Conservation (phyloP, 2,888 invertebrate genomes). For the Peribatodes rhomboidaria region DNA sequence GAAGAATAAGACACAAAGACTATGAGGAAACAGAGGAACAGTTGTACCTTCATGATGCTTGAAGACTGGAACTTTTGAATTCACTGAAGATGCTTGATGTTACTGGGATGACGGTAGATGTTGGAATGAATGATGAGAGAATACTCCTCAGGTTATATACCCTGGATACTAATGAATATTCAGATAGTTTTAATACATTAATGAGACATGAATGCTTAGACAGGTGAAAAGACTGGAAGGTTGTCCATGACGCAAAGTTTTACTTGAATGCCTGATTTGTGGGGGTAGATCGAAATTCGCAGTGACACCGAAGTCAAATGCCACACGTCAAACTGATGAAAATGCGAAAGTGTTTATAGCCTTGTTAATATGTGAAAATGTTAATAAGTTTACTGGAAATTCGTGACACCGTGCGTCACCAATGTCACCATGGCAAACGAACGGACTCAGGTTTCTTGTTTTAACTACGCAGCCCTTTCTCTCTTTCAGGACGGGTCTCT, state of each 20-base stretch:
- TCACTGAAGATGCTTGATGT: conserved; percentile 8
- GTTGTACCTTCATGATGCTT: conserved; percentile 37
- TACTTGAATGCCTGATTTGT: neutral
- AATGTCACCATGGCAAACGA: no score
- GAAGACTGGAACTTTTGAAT: no score
- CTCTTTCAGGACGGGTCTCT: no score
- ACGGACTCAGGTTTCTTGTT: no score
- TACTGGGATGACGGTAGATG: conserved; percentile 22
- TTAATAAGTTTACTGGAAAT: no score
- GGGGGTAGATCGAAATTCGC: neutral
- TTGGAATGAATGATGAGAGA: conserved; percentile 28
- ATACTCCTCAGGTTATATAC: conserved; percentile 35
- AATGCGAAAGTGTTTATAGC: no score
- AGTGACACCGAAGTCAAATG: neutral
- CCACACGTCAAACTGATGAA: no score
- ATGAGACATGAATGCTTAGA: conserved; percentile 36
- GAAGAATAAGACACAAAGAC: conserved; percentile 13
- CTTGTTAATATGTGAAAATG: no score
- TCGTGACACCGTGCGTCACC: no score
- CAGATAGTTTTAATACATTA: conserved; percentile 31
- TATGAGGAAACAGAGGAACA: conserved; percentile 23
- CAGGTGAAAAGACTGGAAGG: conserved; percentile 23
- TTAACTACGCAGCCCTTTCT: no score
- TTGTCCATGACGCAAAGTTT: conserved; percentile 15
- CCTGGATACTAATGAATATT: conserved; percentile 40